These are phyloP conservation scores for Cairina moschata DNA, from an alignment of 2,113 vertebrate species.

Conservation along the genomic window DNA sequence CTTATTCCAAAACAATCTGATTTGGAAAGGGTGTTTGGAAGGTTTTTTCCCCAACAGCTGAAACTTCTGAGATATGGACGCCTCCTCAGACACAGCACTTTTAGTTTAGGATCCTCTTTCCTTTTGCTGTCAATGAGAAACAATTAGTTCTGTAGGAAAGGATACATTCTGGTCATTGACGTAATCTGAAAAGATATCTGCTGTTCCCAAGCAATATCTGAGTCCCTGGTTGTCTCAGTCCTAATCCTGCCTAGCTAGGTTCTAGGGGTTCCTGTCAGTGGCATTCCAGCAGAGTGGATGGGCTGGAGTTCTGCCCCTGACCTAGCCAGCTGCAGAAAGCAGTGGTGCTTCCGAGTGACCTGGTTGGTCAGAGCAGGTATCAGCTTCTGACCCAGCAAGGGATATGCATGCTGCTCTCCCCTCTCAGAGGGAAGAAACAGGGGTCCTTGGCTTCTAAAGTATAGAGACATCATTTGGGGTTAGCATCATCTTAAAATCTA, in stretches of 20 bases:
- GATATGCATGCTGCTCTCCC: neutral
- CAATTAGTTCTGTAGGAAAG: neutral
- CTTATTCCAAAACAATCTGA: neutral
- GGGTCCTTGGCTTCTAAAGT: neutral
- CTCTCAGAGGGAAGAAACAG: neutral
- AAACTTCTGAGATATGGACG: neutral
- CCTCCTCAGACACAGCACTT: neutral
- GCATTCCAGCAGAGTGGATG: neutral
- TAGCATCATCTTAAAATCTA: neutral
- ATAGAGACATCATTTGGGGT: neutral
- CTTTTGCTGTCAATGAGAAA: neutral
- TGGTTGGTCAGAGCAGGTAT: neutral
- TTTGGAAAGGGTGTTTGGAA: neutral
- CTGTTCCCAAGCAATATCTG: neutral
- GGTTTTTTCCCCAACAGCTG: neutral
- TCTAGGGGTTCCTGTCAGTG: neutral
- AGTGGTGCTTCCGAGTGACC: neutral
- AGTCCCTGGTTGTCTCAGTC: neutral
- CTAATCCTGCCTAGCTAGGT: neutral
- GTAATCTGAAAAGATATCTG: neutral
- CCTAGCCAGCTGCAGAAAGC: neutral
- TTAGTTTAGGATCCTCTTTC: neutral
- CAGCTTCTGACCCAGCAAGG: neutral
- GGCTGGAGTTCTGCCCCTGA: neutral
- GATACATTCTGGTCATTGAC: neutral